Conservation (phyloP, 2,797 vertebrate species). For the Pipistrellus nathusii region DNA sequence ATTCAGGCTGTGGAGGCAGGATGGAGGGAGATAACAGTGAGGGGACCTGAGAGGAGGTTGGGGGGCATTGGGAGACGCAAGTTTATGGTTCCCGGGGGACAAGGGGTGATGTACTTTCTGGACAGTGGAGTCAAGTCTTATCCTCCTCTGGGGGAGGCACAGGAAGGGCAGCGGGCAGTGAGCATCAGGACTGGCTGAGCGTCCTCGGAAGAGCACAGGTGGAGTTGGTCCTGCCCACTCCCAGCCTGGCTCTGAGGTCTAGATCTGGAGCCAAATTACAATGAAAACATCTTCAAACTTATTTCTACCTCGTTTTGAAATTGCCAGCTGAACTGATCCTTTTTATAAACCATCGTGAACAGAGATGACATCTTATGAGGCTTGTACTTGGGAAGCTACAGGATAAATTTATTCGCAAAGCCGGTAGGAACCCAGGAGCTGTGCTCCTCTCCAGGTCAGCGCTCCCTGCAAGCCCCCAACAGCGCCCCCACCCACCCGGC, state of each 20-base stretch:
- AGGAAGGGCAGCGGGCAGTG: not conserved
- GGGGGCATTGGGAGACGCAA: not conserved
- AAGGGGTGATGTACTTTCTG: not conserved
- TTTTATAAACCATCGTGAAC: constrained; percentile 79
- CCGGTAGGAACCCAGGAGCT: constrained; percentile 57
- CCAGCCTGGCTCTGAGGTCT: not conserved
- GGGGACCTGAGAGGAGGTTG: not conserved
- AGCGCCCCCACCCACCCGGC: not conserved
- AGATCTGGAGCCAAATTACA: constrained; percentile 72
- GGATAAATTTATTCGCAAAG: constrained; percentile 1
- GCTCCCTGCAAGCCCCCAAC: constrained; percentile 86
- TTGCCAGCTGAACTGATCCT: constrained; percentile 78
- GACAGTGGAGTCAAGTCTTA: not conserved
- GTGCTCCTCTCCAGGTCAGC: not conserved
- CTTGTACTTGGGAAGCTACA: constrained; percentile 77
- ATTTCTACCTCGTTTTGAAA: constrained; percentile 81
- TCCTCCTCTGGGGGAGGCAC: not conserved
- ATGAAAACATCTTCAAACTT: constrained; percentile 82
- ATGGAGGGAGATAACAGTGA: not conserved
- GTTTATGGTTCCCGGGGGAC: not conserved
- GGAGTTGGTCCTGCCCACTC: not conserved
- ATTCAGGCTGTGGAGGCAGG: not conserved
- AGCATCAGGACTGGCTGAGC: not conserved
- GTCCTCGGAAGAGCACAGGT: not conserved
- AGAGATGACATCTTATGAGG: constrained; percentile 79